A percentile compares a stretch with the other conserved stretches of the same genome.
Conservation (phyloP, 2,797 vertebrate genomes). For the Bovichtus diacanthus region DNA sequence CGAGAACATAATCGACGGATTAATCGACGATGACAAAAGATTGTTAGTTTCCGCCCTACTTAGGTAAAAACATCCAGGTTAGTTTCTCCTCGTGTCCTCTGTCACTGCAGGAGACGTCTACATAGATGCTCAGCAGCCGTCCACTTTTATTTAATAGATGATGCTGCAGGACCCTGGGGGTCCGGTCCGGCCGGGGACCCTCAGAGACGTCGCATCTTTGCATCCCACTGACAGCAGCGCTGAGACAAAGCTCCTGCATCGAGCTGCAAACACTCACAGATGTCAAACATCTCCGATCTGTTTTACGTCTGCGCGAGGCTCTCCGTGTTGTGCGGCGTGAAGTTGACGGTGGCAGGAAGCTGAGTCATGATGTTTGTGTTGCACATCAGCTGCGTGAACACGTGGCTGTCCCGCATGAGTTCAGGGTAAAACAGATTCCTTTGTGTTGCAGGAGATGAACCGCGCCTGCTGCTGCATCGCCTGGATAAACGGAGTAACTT, state of each 20-base stretch:
- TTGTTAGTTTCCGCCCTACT: no score
- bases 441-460: not conserved
- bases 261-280: conserved; percentile 3
- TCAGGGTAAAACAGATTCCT: conserved; percentile 40
- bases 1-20: no score
- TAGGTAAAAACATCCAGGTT: not conserved
- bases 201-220: not conserved
- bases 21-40: no score
- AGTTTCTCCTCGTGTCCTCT: not conserved
- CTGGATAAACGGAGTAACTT: conserved; percentile 58
- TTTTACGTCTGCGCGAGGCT: conserved; percentile 36
- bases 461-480: conserved; percentile 21
- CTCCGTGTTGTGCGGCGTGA: not conserved
- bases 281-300: not conserved
- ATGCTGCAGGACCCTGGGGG: not conserved
- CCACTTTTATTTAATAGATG: conserved; percentile 17
- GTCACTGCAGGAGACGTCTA: not conserved
- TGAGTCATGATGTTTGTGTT: conserved; percentile 62
- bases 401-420: conserved; percentile 42
- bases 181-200: conserved; percentile 1
- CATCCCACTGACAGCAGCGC: not conserved
- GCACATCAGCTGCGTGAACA: conserved; percentile 69
- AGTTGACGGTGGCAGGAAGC: conserved; percentile 48
- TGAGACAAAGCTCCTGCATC: not conserved
- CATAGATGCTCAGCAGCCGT: not conserved